These are phyloP conservation scores for Ophion ventricosus DNA, from an alignment of 2,888 invertebrate species.

Conservation along the genomic window DNA sequence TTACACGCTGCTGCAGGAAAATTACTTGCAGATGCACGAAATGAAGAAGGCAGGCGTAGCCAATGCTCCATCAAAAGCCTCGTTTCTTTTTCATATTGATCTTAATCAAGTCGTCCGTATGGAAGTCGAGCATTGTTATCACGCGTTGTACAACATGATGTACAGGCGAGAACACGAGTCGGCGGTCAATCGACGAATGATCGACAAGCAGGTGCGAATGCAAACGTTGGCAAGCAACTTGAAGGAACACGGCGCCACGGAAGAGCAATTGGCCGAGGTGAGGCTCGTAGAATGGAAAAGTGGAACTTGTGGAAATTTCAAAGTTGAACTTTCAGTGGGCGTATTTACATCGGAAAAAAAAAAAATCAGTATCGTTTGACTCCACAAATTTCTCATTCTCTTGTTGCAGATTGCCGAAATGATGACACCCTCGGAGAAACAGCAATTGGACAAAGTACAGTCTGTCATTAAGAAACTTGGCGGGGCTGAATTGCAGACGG, in stretches of 20 bases:
- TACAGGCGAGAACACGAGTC: slow-evolving; percentile 87
- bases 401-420: slow-evolving; percentile 90
- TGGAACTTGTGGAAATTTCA: too few species aligned
- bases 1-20: slow-evolving; percentile 93
- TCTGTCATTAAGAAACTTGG: slow-evolving; percentile 90
- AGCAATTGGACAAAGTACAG: slow-evolving; percentile 90
- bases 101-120: slow-evolving; percentile 88
- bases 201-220: slow-evolving; percentile 94
- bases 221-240: slow-evolving; percentile 92
- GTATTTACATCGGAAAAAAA: too few species aligned
- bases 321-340: too few species aligned
- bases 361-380: neutral
- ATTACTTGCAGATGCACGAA: slow-evolving; percentile 89
- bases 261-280: slow-evolving; percentile 92
- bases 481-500: slow-evolving; percentile 91
- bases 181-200: slow-evolving; percentile 89
- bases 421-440: slow-evolving; percentile 93
- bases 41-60: slow-evolving; percentile 89
- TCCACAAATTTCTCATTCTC: neutral
- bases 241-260: slow-evolving; percentile 90
- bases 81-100: slow-evolving; percentile 90
- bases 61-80: slow-evolving; percentile 92
- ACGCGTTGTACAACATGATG: slow-evolving; percentile 89
- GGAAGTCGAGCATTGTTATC: slow-evolving; percentile 89
- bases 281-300: slow-evolving; percentile 64